Evolutionary conservation across 1,140 invertebrate genomes (phyloP), one percentile per base, ranked within the genome.

Genomic region (Brachionus plicatilis): DNA sequence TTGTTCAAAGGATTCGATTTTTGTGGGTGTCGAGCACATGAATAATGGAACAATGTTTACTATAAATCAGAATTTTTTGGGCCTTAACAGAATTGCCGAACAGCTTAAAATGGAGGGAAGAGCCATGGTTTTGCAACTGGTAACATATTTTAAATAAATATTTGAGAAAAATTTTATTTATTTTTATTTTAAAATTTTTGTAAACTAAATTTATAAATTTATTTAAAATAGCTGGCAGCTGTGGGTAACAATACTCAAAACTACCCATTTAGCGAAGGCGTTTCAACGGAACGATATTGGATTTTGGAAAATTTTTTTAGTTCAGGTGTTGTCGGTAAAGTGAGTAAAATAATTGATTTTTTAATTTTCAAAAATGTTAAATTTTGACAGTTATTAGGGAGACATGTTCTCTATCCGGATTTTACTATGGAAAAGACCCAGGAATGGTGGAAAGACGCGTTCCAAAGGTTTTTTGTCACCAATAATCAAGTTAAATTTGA

Each of bases 401-500:
- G 91, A 0, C 11, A 60, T 94, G 94, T 1, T 93, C 93, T 9
- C 96, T 93, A 68, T 92, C 94, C 94, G 0, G 95, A 96, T 90
- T 96, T 96, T 87, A 94, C 93, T 1, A 91, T 95, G 89, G 94
- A 94, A 0, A 92, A 93, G 65, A 91, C 92, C 0, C 90, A 91
- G 0, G 88, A 92, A 2, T 96, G 95, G 88, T 96, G 94, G 93
- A 90, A 91, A 1, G 90, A 92, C 80, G 93, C 94, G 91, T 90
- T 95, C 86, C 88, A 90, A 24, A 86, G 90, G 12, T 92, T 94
- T 41, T 82, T 82, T 65, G 37, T 68, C 12, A 65, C 53, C 1
- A 68, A 65, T 29, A 45, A 82, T 37, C 27, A 24, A 60, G 9
- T 82, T 7, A 68, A 82, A 12, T 82, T 82, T 27, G 79, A 82